phyloP scores from a whole-genome alignment of 2,113 vertebrate species.

The Actenoides hombroni region DNA sequence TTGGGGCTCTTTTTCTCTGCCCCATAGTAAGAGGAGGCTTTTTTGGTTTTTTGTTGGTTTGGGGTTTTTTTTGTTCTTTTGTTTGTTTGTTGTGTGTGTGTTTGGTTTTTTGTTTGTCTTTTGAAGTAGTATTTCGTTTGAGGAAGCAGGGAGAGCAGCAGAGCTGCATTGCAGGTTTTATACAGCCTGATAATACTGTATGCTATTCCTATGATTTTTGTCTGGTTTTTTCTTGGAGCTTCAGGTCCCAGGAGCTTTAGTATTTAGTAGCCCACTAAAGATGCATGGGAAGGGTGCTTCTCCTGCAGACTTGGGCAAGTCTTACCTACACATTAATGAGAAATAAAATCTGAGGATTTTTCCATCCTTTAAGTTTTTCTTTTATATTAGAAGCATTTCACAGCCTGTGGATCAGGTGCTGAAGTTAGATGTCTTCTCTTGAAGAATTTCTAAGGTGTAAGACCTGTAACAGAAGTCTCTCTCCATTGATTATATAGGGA shows the following conservation, averaged over 20 bases:
- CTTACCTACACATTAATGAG: not conserved
- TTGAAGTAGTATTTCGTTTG: not conserved
- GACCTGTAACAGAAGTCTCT: not conserved
- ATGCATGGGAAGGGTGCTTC: not conserved
- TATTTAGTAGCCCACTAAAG: not conserved
- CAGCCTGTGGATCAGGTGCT: not conserved
- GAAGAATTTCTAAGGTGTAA: not conserved
- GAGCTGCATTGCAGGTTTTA: slow-evolving; percentile 2
- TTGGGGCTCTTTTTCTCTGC: not conserved
- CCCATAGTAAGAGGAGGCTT: not conserved
- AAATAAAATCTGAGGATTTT: not conserved
- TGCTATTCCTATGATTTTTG: not conserved
- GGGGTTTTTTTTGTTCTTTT: too few relatives aligned
- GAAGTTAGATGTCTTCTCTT: not conserved
- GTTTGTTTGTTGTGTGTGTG: too few relatives aligned
- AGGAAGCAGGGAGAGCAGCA: not conserved
- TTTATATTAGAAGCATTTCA: not conserved
- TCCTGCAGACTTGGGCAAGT: not conserved
- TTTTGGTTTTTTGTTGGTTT: too few relatives aligned
- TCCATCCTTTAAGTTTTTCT: not conserved
- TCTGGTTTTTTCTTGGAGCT: not conserved
- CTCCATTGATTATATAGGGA: not conserved
- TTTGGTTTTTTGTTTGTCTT: too few relatives aligned
- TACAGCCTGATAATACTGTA: not conserved
- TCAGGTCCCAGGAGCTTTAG: not conserved